Percentiles rank a stretch among this genome's conserved stretches.
Conservation (phyloP, 92 coral and sea anemone species). For the Scolanthus callimorphus region DNA sequence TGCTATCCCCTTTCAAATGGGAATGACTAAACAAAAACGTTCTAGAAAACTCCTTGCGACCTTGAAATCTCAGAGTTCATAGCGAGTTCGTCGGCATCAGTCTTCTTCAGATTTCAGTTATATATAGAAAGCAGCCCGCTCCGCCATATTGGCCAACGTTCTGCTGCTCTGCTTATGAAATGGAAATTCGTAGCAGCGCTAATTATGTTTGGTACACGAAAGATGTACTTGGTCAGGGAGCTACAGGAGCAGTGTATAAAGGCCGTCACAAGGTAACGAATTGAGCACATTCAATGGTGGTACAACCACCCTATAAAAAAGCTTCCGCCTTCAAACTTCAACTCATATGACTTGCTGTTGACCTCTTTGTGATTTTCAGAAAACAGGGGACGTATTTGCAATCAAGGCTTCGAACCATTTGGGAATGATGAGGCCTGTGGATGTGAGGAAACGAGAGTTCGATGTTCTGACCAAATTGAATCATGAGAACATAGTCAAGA, state of each 20-base stretch:
- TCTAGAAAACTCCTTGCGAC: too few relatives aligned
- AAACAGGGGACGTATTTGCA: constrained; percentile 76
- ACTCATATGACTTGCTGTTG: too few relatives aligned
- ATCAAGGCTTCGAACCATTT: constrained; percentile 74
- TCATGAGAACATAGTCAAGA: constrained; percentile 81
- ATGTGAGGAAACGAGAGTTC: constrained; percentile 78
- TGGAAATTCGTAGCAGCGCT: constrained; percentile 76
- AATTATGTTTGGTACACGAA: constrained; percentile 65
- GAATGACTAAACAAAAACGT: too few relatives aligned
- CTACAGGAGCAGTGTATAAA: constrained; percentile 89
- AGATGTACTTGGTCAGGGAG: constrained; percentile 83
- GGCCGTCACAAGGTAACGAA: constrained; percentile 79
- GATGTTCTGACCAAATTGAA: constrained; percentile 72
- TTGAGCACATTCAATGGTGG: too few relatives aligned
- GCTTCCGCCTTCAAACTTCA: constrained; percentile 2
- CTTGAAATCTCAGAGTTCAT: too few relatives aligned
- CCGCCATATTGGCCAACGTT: too few relatives aligned
- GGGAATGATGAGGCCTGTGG: constrained; percentile 85
- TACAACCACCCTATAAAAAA: too few relatives aligned
- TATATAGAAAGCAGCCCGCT: too few relatives aligned
- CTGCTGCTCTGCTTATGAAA: too few relatives aligned
- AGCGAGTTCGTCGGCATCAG: too few relatives aligned
- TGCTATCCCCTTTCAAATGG: too few relatives aligned
- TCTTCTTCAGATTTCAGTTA: too few relatives aligned
- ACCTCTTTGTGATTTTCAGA: constrained; percentile 25